Percentiles rank a stretch among this genome's conserved stretches.
phyloP scores from a whole-genome alignment of 2,888 invertebrate genomes.

The Yponomeuta evonymella region DNA sequence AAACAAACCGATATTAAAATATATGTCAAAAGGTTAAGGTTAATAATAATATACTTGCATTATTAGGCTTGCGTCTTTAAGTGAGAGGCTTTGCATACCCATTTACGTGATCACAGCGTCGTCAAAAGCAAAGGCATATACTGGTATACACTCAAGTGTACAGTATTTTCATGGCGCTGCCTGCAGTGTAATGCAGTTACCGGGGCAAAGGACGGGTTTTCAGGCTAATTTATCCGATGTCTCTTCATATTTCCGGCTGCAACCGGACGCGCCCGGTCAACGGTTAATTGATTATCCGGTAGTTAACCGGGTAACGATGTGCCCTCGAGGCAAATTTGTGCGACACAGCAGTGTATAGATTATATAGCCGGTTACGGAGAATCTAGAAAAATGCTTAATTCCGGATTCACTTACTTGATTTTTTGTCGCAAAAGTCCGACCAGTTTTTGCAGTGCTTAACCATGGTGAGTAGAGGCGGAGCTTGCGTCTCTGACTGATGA shows the following conservation, averaged over 20 bases:
- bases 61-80: too few relatives aligned
- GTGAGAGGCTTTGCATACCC: background rate
- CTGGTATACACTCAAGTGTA: background rate
- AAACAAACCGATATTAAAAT: too few relatives aligned
- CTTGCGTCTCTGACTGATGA: too few relatives aligned
- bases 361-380: too few relatives aligned
- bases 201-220: conserved; percentile 36
- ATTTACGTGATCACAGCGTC: background rate
- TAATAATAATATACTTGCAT: too few relatives aligned
- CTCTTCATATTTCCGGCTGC: conserved; percentile 60
- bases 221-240: conserved; percentile 59
- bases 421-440: too few relatives aligned
- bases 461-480: too few relatives aligned
- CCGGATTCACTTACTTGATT: too few relatives aligned
- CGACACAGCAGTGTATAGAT: background rate
- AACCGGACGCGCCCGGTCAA: conserved; percentile 67
- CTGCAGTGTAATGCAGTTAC: background rate
- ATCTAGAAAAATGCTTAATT: too few relatives aligned
- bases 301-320: conserved; percentile 35
- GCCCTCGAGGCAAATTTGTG: background rate
- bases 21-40: too few relatives aligned
- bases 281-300: conserved; percentile 70
- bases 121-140: background rate
- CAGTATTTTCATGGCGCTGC: background rate
- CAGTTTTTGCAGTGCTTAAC: too few relatives aligned